Conservation (phyloP, 2,113 vertebrate genomes). For the Sapayoa aenigma region DNA sequence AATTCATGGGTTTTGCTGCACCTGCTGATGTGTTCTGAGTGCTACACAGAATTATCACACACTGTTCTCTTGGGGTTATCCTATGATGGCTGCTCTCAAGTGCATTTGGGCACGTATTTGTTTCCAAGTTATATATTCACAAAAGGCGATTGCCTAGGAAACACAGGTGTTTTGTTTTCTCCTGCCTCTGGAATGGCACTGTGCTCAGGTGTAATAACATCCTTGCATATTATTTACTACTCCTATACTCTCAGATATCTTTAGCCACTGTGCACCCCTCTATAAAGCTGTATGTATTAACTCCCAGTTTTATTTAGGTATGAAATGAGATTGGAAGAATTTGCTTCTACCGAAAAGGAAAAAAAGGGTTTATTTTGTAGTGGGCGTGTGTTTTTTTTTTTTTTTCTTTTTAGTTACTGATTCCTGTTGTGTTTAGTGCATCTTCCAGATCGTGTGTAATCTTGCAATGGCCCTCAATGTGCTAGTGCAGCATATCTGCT, state of each 20-base stretch:
- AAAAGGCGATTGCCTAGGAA: not conserved
- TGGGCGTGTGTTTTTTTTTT: too few relatives aligned
- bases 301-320: not conserved
- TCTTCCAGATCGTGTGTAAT: accelerated
- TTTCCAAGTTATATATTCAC: not conserved
- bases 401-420: not conserved
- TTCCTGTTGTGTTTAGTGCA: not conserved
- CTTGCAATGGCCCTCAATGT: not conserved
- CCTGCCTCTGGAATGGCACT: not conserved
- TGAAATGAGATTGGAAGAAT: not conserved
- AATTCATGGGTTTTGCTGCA: not conserved
- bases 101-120: not conserved
- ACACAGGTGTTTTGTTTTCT: not conserved
- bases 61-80: accelerated
- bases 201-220: not conserved
- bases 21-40: not conserved
- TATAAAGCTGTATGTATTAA: not conserved
- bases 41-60: accelerated
- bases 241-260: not conserved
- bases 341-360: not conserved
- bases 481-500: not conserved
- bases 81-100: not conserved
- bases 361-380: not conserved
- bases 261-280: not conserved
- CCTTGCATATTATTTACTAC: not conserved